A percentile compares a stretch with the other conserved stretches of the same genome.
phyloP scores from a whole-genome alignment of 2,113 vertebrate genomes.

The Aegotheles bennettii region DNA sequence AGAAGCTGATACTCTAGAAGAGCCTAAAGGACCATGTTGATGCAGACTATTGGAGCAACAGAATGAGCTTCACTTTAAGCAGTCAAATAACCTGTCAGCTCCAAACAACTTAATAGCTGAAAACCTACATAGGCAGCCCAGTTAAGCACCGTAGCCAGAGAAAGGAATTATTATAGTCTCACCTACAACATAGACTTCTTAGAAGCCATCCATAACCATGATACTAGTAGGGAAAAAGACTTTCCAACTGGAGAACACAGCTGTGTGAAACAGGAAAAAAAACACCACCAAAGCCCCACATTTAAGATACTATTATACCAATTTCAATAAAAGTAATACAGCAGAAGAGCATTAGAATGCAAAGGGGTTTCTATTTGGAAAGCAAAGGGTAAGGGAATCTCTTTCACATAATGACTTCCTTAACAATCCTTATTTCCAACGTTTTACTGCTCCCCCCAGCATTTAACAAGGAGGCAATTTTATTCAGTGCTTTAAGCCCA shows the following conservation, averaged over 20 bases:
- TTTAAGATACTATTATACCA: background rate
- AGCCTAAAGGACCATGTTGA: background rate
- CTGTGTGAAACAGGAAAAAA: background rate
- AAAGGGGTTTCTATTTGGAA: background rate
- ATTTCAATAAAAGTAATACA: background rate
- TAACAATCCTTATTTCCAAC: conserved; percentile 6
- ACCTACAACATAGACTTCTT: background rate
- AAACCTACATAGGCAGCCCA: background rate
- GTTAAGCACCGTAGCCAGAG: background rate
- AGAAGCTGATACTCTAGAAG: background rate
- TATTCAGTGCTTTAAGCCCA: conserved; percentile 25
- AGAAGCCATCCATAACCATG: background rate
- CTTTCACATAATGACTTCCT: background rate
- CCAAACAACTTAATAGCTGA: background rate
- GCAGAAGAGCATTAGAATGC: background rate
- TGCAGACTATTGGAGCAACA: background rate
- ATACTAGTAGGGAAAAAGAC: background rate
- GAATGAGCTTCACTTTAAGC: background rate
- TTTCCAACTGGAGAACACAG: too few relatives aligned
- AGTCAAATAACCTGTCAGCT: background rate
- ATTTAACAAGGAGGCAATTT: conserved; percentile 45
- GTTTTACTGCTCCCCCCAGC: background rate
- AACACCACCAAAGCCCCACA: fast-evolving
- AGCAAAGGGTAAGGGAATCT: background rate
- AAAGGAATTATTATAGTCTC: background rate